These are phyloP conservation scores for Dendropsophus ebraccatus DNA, from an alignment of 2,113 vertebrate species.

Conservation along the genomic window DNA sequence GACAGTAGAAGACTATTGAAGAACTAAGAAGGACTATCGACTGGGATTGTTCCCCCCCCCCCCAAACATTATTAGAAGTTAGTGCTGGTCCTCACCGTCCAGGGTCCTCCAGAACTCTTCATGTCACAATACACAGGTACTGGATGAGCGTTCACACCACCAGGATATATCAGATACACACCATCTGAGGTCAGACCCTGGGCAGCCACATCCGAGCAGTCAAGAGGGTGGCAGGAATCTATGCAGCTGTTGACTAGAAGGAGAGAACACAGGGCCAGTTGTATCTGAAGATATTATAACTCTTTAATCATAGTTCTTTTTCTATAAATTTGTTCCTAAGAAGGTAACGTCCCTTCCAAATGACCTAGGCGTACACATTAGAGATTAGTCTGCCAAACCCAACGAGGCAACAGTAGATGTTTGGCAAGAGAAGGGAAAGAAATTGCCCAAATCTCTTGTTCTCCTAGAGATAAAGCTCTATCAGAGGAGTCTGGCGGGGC, in stretches of 20 bases:
- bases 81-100: conserved; percentile 1
- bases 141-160: not conserved
- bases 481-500: too few relatives aligned
- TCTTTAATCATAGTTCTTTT: not conserved
- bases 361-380: too few relatives aligned
- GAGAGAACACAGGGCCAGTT: not conserved
- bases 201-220: conserved; percentile 26
- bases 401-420: too few relatives aligned
- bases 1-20: too few relatives aligned
- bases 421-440: too few relatives aligned
- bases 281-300: not conserved
- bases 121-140: conserved; percentile 49
- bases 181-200: conserved; percentile 1
- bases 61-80: too few relatives aligned
- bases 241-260: not conserved
- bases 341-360: too few relatives aligned
- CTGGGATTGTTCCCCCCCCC: too few relatives aligned
- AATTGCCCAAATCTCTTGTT: too few relatives aligned
- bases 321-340: not conserved
- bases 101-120: conserved; percentile 8
- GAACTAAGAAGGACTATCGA: too few relatives aligned
- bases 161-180: conserved; percentile 33
- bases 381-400: too few relatives aligned
- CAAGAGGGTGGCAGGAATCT: not conserved
- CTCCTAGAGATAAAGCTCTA: too few relatives aligned